Percentiles rank a stretch among this genome's conserved stretches.
Conservation (phyloP, 2,888 invertebrate species). For the Celastrina argiolus region DNA sequence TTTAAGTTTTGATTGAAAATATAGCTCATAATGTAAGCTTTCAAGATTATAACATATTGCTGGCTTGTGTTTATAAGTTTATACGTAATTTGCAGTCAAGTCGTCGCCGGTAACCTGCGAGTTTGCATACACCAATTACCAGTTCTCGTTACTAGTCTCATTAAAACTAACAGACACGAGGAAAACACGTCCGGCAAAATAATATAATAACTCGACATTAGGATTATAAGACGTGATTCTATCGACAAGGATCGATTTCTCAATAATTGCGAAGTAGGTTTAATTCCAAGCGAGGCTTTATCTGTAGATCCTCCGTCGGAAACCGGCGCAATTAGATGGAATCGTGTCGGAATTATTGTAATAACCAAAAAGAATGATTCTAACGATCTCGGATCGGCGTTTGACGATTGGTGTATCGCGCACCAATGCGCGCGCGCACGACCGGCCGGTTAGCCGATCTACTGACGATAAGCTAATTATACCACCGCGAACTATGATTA, state of each 20-base stretch:
- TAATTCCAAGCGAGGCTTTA: slow-evolving; percentile 40
- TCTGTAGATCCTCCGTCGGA: slow-evolving; percentile 59
- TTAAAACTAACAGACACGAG: slow-evolving; percentile 37
- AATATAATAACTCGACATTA: slow-evolving; percentile 53
- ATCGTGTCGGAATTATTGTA: slow-evolving; percentile 75
- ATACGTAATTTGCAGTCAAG: slow-evolving; percentile 57
- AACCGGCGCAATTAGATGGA: slow-evolving; percentile 72
- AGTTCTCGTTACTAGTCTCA: slow-evolving; percentile 34
- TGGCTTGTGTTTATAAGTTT: slow-evolving; percentile 37
- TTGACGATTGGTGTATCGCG: slow-evolving; percentile 62
- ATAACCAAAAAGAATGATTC: slow-evolving; percentile 75
- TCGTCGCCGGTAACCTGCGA: slow-evolving; percentile 55
- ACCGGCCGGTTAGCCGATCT: slow-evolving; percentile 55
- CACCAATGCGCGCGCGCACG: slow-evolving; percentile 71
- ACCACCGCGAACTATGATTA: slow-evolving; percentile 56
- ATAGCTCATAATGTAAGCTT: neutral
- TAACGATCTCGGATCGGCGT: slow-evolving; percentile 59
- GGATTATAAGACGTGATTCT: slow-evolving; percentile 53
- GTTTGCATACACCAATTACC: slow-evolving; percentile 46
- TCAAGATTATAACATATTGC: slow-evolving; percentile 37
- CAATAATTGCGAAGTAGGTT: slow-evolving; percentile 45
- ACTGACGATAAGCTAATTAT: slow-evolving; percentile 72
- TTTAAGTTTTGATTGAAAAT: neutral
- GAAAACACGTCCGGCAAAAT: slow-evolving; percentile 61
- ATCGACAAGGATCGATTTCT: slow-evolving; percentile 50